phyloP scores from a whole-genome alignment of 2,113 vertebrate species.

The Micronisus gabar region DNA sequence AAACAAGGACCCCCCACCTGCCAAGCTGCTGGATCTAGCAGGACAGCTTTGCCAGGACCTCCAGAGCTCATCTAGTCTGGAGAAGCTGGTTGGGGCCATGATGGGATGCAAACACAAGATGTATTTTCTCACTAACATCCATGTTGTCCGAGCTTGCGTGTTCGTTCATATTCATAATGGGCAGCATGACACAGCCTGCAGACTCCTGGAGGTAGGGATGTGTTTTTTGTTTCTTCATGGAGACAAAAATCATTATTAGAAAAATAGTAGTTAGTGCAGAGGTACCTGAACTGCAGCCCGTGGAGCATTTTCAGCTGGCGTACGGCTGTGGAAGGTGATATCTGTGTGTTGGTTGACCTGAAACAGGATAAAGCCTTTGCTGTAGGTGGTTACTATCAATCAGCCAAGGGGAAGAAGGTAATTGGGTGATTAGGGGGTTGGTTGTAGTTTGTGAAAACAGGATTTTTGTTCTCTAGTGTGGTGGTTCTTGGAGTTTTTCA shows the following conservation, averaged over 20 bases:
- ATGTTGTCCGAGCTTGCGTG: slow-evolving; percentile 36
- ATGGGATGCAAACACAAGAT: slow-evolving; percentile 37
- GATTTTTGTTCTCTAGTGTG: not conserved
- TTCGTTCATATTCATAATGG: not conserved
- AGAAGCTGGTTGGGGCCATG: slow-evolving; percentile 41
- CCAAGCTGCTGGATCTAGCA: slow-evolving; percentile 27
- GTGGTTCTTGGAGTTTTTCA: not conserved
- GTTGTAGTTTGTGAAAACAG: not conserved
- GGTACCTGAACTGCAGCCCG: not conserved
- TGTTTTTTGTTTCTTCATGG: not conserved
- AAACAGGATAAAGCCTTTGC: not conserved
- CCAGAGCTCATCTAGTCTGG: not conserved
- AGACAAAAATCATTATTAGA: not conserved
- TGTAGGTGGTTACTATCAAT: not conserved
- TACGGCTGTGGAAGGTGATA: not conserved
- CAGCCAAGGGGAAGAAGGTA: not conserved
- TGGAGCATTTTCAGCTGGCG: not conserved
- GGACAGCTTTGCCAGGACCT: slow-evolving; percentile 44
- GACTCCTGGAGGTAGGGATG: slow-evolving; percentile 66
- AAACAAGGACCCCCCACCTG: not conserved
- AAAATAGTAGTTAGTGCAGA: not conserved
- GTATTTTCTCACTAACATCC: slow-evolving; percentile 53
- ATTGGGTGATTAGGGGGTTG: not conserved
- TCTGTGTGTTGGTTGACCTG: accelerated
- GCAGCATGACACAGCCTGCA: slow-evolving; percentile 52